Evolutionary conservation across 1,140 invertebrate species (phyloP).

Genomic region (Cataglyphis hispanica): DNA sequence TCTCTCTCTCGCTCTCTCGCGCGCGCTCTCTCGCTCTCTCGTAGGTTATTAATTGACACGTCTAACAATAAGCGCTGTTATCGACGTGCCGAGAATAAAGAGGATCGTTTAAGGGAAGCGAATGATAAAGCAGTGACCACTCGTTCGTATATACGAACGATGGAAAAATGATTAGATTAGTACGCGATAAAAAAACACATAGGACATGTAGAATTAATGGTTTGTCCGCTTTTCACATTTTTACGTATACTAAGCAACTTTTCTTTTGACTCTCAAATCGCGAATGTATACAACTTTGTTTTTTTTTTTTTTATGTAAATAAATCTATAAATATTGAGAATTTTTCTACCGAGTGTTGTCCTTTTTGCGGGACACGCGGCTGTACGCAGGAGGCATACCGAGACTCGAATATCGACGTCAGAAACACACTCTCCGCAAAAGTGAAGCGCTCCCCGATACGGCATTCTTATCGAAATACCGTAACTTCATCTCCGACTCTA

Average conservation of each 20-base stretch:
- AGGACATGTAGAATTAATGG: too few species aligned
- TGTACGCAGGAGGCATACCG: not conserved
- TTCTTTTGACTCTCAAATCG: not conserved
- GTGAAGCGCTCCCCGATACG: not conserved
- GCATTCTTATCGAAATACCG: conserved; percentile 53
- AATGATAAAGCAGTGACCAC: not conserved
- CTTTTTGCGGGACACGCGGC: not conserved
- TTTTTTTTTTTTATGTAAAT: too few species aligned
- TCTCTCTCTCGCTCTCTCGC: too few species aligned
- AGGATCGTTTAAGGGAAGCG: not conserved
- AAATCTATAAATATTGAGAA: not conserved
- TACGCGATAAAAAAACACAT: not conserved
- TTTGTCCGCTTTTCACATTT: too few species aligned
- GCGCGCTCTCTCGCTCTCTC: too few species aligned
- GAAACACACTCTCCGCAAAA: conserved; percentile 32
- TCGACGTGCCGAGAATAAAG: not conserved
- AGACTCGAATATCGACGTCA: conserved; percentile 14
- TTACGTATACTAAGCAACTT: too few species aligned
- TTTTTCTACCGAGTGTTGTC: not conserved
- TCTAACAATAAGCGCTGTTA: conserved; percentile 5
- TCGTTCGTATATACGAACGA: not conserved
- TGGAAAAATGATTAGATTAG: not conserved
- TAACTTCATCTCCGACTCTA: conserved; percentile 9
- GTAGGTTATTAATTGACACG: conserved; percentile 42
- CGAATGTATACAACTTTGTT: not conserved